Evolutionary conservation across 2,113 vertebrate species (phyloP).

Genomic region (Martes martes): DNA sequence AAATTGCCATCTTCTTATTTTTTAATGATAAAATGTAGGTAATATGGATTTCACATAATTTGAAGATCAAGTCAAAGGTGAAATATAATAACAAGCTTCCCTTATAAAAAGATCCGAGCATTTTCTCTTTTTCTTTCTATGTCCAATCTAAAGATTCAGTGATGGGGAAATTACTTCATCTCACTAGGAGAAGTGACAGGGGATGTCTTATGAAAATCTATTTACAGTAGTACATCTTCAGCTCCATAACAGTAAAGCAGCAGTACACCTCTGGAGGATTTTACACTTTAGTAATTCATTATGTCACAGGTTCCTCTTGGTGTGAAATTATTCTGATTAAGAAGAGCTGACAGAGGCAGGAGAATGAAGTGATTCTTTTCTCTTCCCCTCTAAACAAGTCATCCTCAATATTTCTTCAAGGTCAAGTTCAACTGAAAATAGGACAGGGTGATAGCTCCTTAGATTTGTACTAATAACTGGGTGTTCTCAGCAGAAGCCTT

Average conservation of each 20-base stretch:
- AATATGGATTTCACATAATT: constrained; percentile 21
- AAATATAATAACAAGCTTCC: background rate
- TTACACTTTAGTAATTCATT: constrained; percentile 62
- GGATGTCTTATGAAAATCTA: constrained; percentile 58
- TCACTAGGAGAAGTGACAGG: constrained; percentile 66
- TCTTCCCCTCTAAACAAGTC: background rate
- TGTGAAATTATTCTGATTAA: constrained; percentile 58
- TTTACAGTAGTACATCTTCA: constrained; percentile 62
- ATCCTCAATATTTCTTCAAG: constrained; percentile 55
- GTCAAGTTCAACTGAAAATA: constrained; percentile 52
- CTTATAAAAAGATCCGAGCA: constrained; percentile 20
- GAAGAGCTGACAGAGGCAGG: constrained; percentile 44
- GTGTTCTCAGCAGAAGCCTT: constrained; percentile 25
- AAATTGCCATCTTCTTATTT: background rate
- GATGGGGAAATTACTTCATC: constrained; percentile 54
- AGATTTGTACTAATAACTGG: constrained; percentile 58
- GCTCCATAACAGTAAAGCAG: background rate
- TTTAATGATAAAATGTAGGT: background rate
- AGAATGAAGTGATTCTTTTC: constrained; percentile 34
- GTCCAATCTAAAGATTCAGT: background rate
- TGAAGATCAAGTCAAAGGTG: constrained; percentile 35
- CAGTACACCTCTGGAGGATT: background rate
- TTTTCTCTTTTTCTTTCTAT: constrained; percentile 31
- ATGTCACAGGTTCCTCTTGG: constrained; percentile 48
- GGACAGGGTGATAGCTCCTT: background rate